phyloP scores from a whole-genome alignment of 2,113 vertebrate genomes.

The Melierax canorus region DNA sequence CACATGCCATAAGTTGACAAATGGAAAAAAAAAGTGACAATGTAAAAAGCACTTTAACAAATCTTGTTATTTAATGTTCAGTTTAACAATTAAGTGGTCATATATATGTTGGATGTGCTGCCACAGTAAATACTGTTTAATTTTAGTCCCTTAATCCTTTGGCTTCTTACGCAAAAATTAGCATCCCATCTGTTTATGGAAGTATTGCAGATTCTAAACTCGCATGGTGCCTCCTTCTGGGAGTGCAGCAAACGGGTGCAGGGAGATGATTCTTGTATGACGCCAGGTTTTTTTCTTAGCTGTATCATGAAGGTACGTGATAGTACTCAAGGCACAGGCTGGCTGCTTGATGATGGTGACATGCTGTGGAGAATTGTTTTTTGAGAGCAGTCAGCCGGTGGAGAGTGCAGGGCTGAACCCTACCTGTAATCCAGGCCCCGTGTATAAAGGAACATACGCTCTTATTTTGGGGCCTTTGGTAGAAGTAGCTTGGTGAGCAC shows the following conservation, averaged over 20 bases:
- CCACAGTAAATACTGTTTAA: not conserved
- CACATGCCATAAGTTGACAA: not conserved
- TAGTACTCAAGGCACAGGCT: not conserved
- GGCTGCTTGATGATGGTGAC: not conserved
- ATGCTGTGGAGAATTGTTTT: not conserved
- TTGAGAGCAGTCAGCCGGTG: not conserved
- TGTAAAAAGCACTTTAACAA: not conserved
- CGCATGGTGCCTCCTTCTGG: accelerated
- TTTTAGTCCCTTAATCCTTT: not conserved
- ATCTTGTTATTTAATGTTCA: not conserved
- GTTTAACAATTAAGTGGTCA: not conserved
- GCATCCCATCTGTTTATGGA: not conserved
- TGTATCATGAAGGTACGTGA: not conserved
- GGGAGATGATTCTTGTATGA: not conserved
- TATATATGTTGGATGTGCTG: not conserved
- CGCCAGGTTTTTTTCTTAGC: not conserved
- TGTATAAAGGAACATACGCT: not conserved
- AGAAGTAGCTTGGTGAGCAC: not conserved
- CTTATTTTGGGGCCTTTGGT: not conserved
- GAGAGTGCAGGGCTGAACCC: not conserved
- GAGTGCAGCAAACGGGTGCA: accelerated
- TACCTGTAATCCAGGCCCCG: not conserved
- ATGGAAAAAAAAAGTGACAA: not conserved
- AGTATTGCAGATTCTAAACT: not conserved
- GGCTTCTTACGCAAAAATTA: not conserved